These are phyloP conservation scores for Argynnis bischoffii DNA, from an alignment of 2,888 invertebrate genomes.

Conservation along the genomic window DNA sequence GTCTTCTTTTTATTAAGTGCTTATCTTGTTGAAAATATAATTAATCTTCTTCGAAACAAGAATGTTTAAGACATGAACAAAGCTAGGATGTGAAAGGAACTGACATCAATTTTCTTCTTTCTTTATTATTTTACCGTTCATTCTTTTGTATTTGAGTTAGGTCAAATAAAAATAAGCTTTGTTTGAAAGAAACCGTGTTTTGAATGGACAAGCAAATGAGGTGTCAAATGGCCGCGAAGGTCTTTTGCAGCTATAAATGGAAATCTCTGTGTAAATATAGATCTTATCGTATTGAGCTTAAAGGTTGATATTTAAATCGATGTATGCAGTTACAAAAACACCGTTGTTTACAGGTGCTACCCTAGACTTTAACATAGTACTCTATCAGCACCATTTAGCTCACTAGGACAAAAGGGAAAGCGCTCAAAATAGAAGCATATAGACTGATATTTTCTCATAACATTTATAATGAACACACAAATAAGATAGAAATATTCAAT, in stretches of 20 bases:
- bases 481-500: not conserved
- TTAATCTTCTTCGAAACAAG: not conserved
- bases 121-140: slow-evolving; percentile 29
- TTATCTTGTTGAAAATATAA: not conserved
- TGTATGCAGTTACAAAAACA: too few relatives aligned
- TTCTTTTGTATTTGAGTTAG: slow-evolving; percentile 34
- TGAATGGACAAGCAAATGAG: slow-evolving; percentile 27
- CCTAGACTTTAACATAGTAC: not conserved
- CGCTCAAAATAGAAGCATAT: not conserved
- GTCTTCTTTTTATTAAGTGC: too few relatives aligned
- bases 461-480: too few relatives aligned
- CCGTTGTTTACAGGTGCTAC: not conserved
- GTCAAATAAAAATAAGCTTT: slow-evolving; percentile 31
- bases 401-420: not conserved
- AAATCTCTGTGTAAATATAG: slow-evolving; percentile 1
- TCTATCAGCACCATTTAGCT: not conserved
- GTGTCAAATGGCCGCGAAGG: slow-evolving; percentile 32
- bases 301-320: not conserved
- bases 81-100: slow-evolving; percentile 32
- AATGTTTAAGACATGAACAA: not conserved
- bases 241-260: slow-evolving; percentile 14
- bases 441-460: not conserved
- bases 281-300: slow-evolving; percentile 2
- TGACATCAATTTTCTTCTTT: slow-evolving; percentile 37
- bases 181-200: slow-evolving; percentile 28